Conservation (phyloP, 1,140 invertebrate species). For the Nymphalis io region DNA sequence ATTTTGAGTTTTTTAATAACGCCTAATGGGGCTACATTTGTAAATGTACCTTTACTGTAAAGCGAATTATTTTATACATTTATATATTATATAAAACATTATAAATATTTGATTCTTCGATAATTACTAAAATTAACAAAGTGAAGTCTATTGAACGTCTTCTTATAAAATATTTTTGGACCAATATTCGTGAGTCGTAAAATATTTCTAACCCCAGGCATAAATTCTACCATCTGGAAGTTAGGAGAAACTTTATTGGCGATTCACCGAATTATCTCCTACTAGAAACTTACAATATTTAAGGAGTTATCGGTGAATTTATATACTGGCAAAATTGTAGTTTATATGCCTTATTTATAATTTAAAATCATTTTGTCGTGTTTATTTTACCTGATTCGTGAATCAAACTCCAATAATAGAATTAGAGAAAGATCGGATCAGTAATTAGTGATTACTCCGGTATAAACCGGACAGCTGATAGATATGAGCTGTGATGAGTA, state of each 20-base stretch:
- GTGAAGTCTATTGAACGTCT: neutral
- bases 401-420: too few relatives aligned
- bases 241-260: conserved; percentile 34
- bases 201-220: conserved; percentile 30
- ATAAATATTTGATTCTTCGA: neutral
- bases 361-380: too few relatives aligned
- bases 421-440: too few relatives aligned
- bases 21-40: too few relatives aligned
- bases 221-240: conserved; percentile 44
- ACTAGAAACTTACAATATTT: conserved; percentile 24
- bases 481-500: too few relatives aligned
- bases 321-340: neutral
- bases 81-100: too few relatives aligned
- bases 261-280: conserved; percentile 17
- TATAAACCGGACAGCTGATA: too few relatives aligned
- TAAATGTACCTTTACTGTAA: too few relatives aligned
- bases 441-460: too few relatives aligned
- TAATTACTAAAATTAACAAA: neutral
- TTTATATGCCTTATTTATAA: neutral
- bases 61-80: too few relatives aligned
- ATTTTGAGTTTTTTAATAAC: too few relatives aligned
- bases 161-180: conserved; percentile 20
- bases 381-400: too few relatives aligned
- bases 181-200: conserved; percentile 20
- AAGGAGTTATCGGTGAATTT: neutral